Base-by-base conservation (phyloP, 2,888 invertebrate species). In the Mythimna pallens region DNA sequence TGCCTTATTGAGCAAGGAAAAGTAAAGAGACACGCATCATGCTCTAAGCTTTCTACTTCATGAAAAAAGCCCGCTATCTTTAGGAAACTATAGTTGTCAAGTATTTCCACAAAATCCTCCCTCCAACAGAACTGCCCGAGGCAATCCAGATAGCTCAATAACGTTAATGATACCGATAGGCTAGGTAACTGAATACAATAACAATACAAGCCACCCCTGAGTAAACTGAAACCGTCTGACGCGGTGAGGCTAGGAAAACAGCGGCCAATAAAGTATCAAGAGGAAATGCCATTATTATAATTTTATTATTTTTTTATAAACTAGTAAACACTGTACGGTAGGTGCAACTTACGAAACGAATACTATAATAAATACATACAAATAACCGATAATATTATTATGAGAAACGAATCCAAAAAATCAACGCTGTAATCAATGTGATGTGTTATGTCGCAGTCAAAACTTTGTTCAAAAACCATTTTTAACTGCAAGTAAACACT, bases 201-300 rank as follows among this genome's bases (percentile, higher is more conserved):
- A 85, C 82, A 87, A 87, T 85, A 83, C 74, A 57, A 70, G 65
- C 73, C 70, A 63, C 82, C 86, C 82, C 36, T 65, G 76, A 81
- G 87, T 87, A 87, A 87, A 81, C 82, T 81, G 86, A 87, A 63
- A 83, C 86, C 78, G 80, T 64, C 80, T 80, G 78, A 80, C 70
- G 54, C 52, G 47, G 58, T 5, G 43, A 50, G 78, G 83, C 83
- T 17, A 20, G 20, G 36, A 69, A n/a, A 76, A 14, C 54, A 47
- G 85, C 86, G 83, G 63, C 7, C 25, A 0, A 47, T 47, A 6
- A 47, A 20, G 47, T 7, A 47, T 17, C 0, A 20, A 2, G 3
- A 5, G 20, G 7, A 47, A 47, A 17, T 17, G 47, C 17, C 47
- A 47, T 17, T 47, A 47, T 47, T 17, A 5, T 43, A 12, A 25